phyloP scores from a whole-genome alignment of 2,797 vertebrate genomes.

The Petrocephalus schoutedeni region DNA sequence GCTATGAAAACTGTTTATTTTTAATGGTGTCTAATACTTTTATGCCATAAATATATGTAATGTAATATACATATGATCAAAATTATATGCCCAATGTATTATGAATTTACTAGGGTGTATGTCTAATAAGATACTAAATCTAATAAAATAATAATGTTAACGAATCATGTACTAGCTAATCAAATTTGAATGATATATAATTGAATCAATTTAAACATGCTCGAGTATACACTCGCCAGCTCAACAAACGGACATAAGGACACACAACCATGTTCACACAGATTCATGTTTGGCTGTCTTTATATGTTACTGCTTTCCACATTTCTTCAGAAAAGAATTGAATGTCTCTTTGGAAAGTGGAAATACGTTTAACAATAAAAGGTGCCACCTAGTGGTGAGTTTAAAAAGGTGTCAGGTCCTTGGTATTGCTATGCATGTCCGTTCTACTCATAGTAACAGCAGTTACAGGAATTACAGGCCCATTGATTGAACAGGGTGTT shows the following conservation, averaged over 20 bases:
- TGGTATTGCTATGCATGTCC: background rate
- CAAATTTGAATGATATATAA: background rate
- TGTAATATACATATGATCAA: background rate
- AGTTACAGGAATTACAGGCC: background rate
- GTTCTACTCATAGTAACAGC: background rate
- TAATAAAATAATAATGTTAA: background rate
- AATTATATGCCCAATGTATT: background rate
- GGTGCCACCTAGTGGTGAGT: background rate
- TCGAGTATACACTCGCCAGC: background rate
- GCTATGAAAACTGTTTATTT: background rate
- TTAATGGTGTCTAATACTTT: background rate
- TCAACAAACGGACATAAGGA: background rate
- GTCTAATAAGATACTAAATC: background rate
- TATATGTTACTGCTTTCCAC: background rate
- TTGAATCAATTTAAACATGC: background rate
- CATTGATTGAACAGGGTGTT: background rate
- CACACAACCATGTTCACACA: background rate
- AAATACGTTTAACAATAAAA: background rate
- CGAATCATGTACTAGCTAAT: background rate
- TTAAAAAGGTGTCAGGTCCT: background rate
- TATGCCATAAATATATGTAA: background rate
- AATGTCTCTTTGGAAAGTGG: background rate
- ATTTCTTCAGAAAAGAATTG: background rate
- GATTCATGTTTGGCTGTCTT: background rate
- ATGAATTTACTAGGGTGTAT: background rate